phyloP scores from a whole-genome alignment of 2,113 vertebrate species.

The Hystrix brachyura region DNA sequence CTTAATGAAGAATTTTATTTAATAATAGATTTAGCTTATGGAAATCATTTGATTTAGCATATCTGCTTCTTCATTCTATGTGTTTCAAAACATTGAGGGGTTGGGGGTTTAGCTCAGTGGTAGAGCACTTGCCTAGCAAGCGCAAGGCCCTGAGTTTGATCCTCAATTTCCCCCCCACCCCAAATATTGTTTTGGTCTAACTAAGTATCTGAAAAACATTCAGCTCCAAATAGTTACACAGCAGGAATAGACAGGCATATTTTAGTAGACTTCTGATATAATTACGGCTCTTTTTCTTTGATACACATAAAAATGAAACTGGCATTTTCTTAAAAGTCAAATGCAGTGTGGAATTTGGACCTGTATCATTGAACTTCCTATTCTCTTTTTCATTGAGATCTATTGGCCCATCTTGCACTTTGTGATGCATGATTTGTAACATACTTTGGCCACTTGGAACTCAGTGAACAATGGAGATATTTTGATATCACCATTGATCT shows the following conservation, averaged over 20 bases:
- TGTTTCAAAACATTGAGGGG: background rate
- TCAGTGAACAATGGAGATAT: background rate
- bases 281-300: background rate
- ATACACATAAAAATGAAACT: background rate
- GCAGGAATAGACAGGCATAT: background rate
- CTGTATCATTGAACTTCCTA: background rate
- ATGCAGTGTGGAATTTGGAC: background rate
- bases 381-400: background rate
- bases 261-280: background rate
- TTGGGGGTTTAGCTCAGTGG: too few species aligned
- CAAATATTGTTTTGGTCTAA: background rate
- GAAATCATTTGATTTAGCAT: background rate
- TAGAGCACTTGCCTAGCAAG: too few species aligned
- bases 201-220: background rate
- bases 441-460: background rate
- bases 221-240: background rate
- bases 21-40: background rate
- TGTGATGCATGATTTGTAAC: background rate
- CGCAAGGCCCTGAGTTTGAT: too few species aligned
- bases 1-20: background rate
- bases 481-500: background rate
- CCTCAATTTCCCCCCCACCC: too few species aligned
- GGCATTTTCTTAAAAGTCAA: background rate
- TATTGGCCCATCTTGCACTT: background rate
- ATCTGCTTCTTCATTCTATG: background rate